phyloP scores from a whole-genome alignment of 2,113 vertebrate species.

The Ceyx melanurus region DNA sequence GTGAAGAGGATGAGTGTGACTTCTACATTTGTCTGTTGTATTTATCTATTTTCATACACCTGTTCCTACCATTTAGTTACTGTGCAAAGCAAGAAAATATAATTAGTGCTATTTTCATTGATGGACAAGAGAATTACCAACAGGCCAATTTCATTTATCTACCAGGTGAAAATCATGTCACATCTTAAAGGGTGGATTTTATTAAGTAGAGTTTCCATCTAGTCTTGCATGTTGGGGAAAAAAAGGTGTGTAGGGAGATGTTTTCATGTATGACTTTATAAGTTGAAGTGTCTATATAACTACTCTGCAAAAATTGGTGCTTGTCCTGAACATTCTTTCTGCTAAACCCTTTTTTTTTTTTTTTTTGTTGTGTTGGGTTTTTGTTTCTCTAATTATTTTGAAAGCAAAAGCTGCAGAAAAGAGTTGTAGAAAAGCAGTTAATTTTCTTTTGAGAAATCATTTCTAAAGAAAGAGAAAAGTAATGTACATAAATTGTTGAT shows the following conservation, averaged over 20 bases:
- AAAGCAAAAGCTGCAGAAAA: not conserved
- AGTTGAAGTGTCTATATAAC: not conserved
- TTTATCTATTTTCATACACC: slow-evolving; percentile 9
- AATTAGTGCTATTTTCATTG: slow-evolving; percentile 9
- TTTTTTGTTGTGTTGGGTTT: not conserved
- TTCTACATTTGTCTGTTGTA: slow-evolving; percentile 13
- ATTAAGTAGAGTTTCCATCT: not conserved
- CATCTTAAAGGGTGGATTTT: not conserved
- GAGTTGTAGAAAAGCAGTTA: not conserved
- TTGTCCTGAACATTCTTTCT: not conserved
- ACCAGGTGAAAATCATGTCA: not conserved
- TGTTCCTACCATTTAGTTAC: not conserved
- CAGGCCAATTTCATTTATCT: not conserved
- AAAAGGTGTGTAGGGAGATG: not conserved
- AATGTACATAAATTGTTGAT: not conserved
- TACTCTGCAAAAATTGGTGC: not conserved
- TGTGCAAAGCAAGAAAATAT: slow-evolving; percentile 32
- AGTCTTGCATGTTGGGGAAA: not conserved
- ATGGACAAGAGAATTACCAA: not conserved
- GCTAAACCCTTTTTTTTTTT: not conserved
- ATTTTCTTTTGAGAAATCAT: not conserved
- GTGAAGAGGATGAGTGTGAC: not conserved
- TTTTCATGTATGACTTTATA: not conserved
- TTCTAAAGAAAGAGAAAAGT: not conserved
- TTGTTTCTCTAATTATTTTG: not conserved